phyloP scores from a whole-genome alignment of 2,797 vertebrate species.

The Chelidonichthys spinosus region DNA sequence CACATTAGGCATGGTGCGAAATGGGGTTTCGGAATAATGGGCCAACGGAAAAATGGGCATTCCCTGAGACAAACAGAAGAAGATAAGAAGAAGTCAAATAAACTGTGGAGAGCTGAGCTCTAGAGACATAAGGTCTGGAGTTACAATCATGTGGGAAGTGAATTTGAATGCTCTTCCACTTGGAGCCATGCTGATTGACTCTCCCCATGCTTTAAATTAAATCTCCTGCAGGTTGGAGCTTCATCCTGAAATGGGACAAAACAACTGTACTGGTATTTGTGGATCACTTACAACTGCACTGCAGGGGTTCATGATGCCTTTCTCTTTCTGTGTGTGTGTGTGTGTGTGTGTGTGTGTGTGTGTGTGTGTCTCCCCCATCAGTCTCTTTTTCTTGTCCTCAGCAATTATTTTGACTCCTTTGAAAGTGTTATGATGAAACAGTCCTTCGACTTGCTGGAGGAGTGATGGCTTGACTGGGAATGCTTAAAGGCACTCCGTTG shows the following conservation, averaged over 20 bases:
- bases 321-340: not conserved
- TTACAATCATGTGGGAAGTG: not conserved
- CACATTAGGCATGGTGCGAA: no score
- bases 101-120: not conserved
- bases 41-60: no score
- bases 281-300: not conserved
- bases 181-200: not conserved
- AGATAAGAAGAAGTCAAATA: not conserved
- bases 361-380: not conserved
- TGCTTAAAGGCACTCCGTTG: constrained; percentile 18
- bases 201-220: not conserved
- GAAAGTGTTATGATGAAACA: constrained; percentile 40
- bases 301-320: not conserved
- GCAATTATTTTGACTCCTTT: constrained; percentile 39
- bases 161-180: not conserved
- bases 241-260: constrained; percentile 1
- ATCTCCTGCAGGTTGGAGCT: not conserved
- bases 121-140: not conserved
- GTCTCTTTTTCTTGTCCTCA: constrained; percentile 11
- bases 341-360: not conserved
- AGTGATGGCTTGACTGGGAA: constrained; percentile 40
- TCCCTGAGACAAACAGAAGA: not conserved
- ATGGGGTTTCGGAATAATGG: no score
- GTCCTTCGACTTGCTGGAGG: constrained; percentile 10
- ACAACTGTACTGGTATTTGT: not conserved